A percentile compares a stretch with the other conserved stretches of the same genome.
phyloP scores from a whole-genome alignment of 1,140 invertebrate genomes.

The Nephotettix cincticeps region DNA sequence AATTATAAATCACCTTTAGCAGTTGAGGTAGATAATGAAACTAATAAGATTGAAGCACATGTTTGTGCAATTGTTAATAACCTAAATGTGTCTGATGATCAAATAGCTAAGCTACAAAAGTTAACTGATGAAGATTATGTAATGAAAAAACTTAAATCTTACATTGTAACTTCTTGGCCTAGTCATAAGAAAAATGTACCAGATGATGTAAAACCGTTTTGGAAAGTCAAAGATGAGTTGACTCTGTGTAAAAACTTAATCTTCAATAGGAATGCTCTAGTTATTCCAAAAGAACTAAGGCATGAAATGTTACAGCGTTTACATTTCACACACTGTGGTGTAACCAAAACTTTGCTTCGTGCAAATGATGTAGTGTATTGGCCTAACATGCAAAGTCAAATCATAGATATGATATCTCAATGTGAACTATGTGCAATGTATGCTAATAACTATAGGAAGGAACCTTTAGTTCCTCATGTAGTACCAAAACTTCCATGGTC shows the following conservation, averaged over 20 bases:
- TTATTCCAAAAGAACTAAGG: background rate
- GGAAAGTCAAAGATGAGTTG: background rate
- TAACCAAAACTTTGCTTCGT: background rate
- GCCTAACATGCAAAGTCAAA: constrained; percentile 14
- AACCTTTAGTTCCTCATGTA: constrained; percentile 44
- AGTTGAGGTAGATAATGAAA: background rate
- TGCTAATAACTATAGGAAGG: constrained; percentile 37
- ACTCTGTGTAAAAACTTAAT: background rate
- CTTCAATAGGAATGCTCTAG: background rate
- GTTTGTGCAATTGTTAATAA: background rate
- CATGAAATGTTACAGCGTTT: background rate
- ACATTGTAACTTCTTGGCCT: background rate
- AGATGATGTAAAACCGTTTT: background rate
- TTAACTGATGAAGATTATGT: too few relatives aligned
- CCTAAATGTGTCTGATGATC: background rate
- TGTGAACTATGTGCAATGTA: constrained; percentile 31
- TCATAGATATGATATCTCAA: background rate
- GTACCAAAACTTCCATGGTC: constrained; percentile 41
- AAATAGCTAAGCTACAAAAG: background rate
- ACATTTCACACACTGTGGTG: background rate
- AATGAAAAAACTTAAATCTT: background rate
- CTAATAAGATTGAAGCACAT: background rate
- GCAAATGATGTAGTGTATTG: constrained; percentile 26
- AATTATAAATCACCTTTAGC: background rate
- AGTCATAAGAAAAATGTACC: background rate